Conservation (phyloP, 2,888 invertebrate genomes). For the Drepana falcataria region DNA sequence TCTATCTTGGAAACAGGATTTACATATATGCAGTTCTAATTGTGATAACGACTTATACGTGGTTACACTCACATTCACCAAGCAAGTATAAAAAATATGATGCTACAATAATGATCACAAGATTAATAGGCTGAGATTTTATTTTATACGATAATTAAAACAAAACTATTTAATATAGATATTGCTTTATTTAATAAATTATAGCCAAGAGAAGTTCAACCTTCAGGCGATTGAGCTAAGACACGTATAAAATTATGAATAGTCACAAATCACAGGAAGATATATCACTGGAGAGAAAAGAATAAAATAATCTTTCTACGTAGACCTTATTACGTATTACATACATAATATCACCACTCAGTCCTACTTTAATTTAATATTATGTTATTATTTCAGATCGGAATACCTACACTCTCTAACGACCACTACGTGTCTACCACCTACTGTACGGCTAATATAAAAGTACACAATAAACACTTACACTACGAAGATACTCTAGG, state of each 20-base stretch:
- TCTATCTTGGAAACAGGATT: no score
- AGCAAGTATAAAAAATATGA: no score
- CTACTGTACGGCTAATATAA: constrained; percentile 26
- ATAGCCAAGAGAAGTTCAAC: constrained; percentile 66
- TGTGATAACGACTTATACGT: no score
- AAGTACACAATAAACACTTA: constrained; percentile 41
- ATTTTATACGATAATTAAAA: constrained; percentile 4
- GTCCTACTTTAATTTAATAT: constrained; percentile 24
- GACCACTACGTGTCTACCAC: constrained; percentile 25
- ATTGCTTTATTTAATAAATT: constrained; percentile 73
- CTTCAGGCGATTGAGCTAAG: constrained; percentile 62
- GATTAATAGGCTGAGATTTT: no score
- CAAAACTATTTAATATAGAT: constrained; percentile 29
- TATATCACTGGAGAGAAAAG: constrained; percentile 57
- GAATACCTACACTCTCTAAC: constrained; percentile 8
- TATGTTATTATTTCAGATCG: background rate
- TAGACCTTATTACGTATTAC: constrained; percentile 46
- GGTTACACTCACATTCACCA: no score
- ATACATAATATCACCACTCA: constrained; percentile 58
- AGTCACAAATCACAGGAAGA: constrained; percentile 74
- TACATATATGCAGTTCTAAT: no score
- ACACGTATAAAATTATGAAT: constrained; percentile 71
- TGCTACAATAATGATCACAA: no score
- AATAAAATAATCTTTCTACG: constrained; percentile 49
- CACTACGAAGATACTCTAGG: constrained; percentile 50